Percentiles rank a stretch among this genome's conserved stretches.
Conservation (phyloP, 2,888 invertebrate species). For the Drosophila helvetica region DNA sequence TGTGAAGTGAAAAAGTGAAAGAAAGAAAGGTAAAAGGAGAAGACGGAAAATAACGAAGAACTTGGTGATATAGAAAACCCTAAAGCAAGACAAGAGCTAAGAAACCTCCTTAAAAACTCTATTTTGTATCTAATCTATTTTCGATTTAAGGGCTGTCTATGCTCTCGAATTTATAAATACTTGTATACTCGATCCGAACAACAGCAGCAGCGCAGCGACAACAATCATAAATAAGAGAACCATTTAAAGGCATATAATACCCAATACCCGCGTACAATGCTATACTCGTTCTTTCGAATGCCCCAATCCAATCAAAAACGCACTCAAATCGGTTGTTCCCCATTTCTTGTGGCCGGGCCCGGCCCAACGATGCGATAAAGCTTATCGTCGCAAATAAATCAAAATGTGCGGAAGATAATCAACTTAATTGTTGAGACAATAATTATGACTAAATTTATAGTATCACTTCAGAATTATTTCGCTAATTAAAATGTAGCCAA, state of each 20-base stretch:
- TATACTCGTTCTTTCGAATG: not conserved
- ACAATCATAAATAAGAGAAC: constrained; percentile 5
- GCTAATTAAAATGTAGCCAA: constrained; percentile 73
- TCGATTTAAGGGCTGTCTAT: constrained; percentile 52
- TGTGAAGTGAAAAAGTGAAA: not conserved
- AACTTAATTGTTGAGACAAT: constrained; percentile 75
- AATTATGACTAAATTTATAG: constrained; percentile 77
- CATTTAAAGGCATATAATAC: constrained; percentile 4
- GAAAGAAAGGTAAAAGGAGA: constrained; percentile 2
- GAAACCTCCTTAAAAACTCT: constrained; percentile 3
- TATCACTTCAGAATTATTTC: constrained; percentile 76
- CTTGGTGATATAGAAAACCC: not conserved
- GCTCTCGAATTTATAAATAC: constrained; percentile 47
- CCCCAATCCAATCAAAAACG: constrained; percentile 21
- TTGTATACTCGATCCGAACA: not conserved
- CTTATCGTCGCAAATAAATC: constrained; percentile 68
- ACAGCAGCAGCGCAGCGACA: not conserved
- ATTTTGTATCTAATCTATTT: constrained; percentile 55
- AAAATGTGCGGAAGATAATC: constrained; percentile 66
- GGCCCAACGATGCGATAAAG: constrained; percentile 36
- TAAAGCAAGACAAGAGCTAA: not conserved
- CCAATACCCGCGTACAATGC: not conserved
- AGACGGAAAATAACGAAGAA: too few species aligned
- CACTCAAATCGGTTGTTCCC: constrained; percentile 8
- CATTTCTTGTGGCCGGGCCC: not conserved